phyloP scores from a whole-genome alignment of 1,140 invertebrate species.

The Drosophila setifemur region DNA sequence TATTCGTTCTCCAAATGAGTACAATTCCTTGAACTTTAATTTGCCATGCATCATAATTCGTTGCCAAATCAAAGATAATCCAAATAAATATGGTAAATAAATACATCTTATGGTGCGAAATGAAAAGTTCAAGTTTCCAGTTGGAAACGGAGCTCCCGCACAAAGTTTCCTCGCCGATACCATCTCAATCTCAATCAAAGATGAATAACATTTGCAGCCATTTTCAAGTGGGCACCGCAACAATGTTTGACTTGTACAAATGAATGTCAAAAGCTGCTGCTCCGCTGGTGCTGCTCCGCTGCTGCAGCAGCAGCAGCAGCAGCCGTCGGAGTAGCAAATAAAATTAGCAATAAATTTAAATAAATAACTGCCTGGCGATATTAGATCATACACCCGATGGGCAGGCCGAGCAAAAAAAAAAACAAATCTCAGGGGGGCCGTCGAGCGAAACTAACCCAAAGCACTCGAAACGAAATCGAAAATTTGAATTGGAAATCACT shows the following conservation, averaged over 20 bases:
- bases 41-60: conserved; percentile 19
- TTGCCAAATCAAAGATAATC: conserved; percentile 17
- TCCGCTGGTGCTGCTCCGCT: background rate
- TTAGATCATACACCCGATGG: conserved; percentile 60
- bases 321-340: conserved; percentile 47
- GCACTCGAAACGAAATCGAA: conserved; percentile 70
- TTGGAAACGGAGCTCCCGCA: conserved; percentile 23
- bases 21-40: conserved; percentile 33
- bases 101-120: conserved; percentile 1
- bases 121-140: conserved; percentile 15
- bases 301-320: conserved; percentile 2
- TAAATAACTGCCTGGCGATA: conserved; percentile 75
- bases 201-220: conserved; percentile 39
- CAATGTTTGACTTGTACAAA: conserved; percentile 70
- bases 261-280: conserved; percentile 68
- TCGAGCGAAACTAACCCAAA: conserved; percentile 11
- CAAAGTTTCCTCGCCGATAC: conserved; percentile 14
- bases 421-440: conserved; percentile 50
- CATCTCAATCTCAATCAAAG: conserved; percentile 44
- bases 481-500: conserved; percentile 55
- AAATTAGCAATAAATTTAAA: conserved; percentile 80
- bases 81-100: conserved; percentile 20
- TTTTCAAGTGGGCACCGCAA: conserved; percentile 29
- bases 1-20: background rate
- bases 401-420: background rate